phyloP scores from a whole-genome alignment of 2,797 vertebrate species.

The Naso thynnoides region DNA sequence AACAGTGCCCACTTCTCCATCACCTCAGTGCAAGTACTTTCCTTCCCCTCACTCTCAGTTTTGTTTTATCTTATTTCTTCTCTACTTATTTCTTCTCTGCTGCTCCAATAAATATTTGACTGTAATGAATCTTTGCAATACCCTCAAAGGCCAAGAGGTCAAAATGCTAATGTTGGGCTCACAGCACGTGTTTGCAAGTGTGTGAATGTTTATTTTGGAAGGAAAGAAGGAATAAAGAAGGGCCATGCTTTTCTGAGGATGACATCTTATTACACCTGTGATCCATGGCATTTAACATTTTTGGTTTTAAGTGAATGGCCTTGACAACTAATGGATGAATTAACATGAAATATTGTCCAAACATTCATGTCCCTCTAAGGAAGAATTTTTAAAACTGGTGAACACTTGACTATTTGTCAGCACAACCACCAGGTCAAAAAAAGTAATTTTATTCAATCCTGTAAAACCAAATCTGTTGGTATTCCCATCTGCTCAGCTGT shows the following conservation, averaged over 20 bases:
- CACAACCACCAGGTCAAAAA: neutral
- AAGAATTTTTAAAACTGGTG: neutral
- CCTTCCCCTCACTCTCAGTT: neutral
- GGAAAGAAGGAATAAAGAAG: too few species aligned
- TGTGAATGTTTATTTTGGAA: constrained; percentile 10
- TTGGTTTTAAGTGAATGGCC: neutral
- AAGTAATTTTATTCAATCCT: neutral
- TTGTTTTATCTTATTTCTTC: neutral
- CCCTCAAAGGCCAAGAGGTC: constrained; percentile 41
- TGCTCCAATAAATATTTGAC: constrained; percentile 31
- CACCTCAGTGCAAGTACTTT: constrained; percentile 10
- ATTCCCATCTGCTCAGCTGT: neutral
- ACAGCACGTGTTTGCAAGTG: constrained; percentile 19
- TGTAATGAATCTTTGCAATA: constrained; percentile 53
- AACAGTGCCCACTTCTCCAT: constrained; percentile 7
- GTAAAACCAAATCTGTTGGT: neutral
- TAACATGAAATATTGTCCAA: neutral
- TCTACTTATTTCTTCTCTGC: constrained; percentile 7
- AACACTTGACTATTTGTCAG: neutral
- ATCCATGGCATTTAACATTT: neutral
- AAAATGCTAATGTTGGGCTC: constrained; percentile 32
- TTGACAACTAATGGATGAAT: neutral
- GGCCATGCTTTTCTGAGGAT: neutral
- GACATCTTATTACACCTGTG: neutral
- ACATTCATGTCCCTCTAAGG: neutral